Evolutionary conservation across 2,888 invertebrate genomes (phyloP).

Genomic region (Epicampocera succincta): DNA sequence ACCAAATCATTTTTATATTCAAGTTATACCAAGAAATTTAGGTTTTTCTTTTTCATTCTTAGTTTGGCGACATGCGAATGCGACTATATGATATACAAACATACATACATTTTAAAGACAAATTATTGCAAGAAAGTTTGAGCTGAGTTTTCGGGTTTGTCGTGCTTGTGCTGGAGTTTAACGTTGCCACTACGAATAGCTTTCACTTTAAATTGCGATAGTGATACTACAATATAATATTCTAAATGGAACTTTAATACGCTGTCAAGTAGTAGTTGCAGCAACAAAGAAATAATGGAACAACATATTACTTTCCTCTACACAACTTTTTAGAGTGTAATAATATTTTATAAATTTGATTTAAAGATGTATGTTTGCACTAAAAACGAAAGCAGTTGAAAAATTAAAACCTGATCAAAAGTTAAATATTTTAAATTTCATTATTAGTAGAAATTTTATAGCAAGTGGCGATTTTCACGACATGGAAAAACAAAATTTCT

Average conservation of each 20-base stretch:
- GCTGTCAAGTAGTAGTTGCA: background rate
- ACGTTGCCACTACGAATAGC: constrained; percentile 32
- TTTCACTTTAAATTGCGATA: constrained; percentile 56
- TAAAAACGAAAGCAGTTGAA: no score
- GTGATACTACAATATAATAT: constrained; percentile 49
- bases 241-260: constrained; percentile 23
- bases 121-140: background rate
- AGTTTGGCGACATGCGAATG: background rate
- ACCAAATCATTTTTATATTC: constrained; percentile 47
- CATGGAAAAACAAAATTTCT: no score
- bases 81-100: background rate
- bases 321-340: no score
- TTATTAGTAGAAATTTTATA: no score
- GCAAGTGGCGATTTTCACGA: no score
- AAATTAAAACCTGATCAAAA: no score
- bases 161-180: background rate
- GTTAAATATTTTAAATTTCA: no score
- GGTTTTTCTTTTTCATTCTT: constrained; percentile 1
- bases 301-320: background rate
- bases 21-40: constrained; percentile 48
- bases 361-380: no score
- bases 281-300: background rate
- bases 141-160: constrained; percentile 1
- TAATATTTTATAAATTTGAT: no score
- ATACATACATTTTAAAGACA: background rate